Percentiles rank a stretch among this genome's conserved stretches.
Conservation (phyloP, 1,140 invertebrate genomes). For the Platyura marginata region DNA sequence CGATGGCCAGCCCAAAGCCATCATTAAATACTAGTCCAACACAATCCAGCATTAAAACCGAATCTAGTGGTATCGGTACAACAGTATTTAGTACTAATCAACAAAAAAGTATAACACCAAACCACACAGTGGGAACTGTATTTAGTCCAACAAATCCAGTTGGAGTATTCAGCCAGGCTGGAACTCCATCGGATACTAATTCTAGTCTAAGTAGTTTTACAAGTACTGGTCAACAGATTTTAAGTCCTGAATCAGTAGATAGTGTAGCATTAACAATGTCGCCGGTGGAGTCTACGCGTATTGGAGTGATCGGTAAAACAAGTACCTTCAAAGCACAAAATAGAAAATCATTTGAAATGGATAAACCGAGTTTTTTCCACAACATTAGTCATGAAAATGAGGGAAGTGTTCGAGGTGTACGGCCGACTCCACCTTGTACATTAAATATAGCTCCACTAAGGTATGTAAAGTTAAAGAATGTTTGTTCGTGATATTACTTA, state of each 20-base stretch:
- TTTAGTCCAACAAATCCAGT: conserved; percentile 16
- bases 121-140: conserved; percentile 1
- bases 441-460: conserved; percentile 44
- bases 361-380: neutral
- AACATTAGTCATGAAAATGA: conserved; percentile 1
- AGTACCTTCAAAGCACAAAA: conserved; percentile 35
- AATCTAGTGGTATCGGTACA: conserved; percentile 21
- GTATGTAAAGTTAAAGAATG: too few species aligned
- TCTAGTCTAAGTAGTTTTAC: conserved; percentile 43
- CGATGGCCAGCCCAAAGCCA: conserved; percentile 49
- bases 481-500: too few species aligned
- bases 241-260: conserved; percentile 34
- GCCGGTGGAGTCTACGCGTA: conserved; percentile 31
- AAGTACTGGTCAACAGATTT: conserved; percentile 27
- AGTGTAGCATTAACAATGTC: conserved; percentile 60
- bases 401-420: conserved; percentile 33
- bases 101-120: conserved; percentile 6
- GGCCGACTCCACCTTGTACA: conserved; percentile 64
- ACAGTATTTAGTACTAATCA: conserved; percentile 16
- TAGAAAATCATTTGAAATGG: neutral
- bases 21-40: conserved; percentile 33
- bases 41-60: conserved; percentile 9
- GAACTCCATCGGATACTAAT: conserved; percentile 36
- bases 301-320: conserved; percentile 17
- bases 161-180: conserved; percentile 25